Base-by-base conservation (phyloP, 2,888 invertebrate genomes). In the Alviniconcha strummeri region DNA sequence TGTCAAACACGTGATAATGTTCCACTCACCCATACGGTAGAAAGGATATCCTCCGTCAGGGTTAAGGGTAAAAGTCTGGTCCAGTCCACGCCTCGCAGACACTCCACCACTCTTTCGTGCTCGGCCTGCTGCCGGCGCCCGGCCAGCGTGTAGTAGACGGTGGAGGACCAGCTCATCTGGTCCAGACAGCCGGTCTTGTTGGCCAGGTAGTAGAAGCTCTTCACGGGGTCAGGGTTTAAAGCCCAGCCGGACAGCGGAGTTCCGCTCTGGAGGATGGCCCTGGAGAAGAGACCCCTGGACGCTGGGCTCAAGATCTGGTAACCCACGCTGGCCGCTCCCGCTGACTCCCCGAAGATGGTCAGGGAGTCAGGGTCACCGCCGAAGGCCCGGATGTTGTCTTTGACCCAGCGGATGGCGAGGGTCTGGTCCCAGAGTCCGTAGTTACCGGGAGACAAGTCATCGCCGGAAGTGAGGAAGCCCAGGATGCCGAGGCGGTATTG, bases 371-470 rank as follows among this genome's bases (percentile, higher is more conserved):
- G 71, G 83, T 83, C 83, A n/a, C 83, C 83, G 9, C 83, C 83
- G 54, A 83, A 83, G 9, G 83, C 83, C 79, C 36, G 79, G 71
- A 83, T 83, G 79, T 83, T 83, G 60, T 72, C 83, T 72, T 79
- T 79, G 52, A 83, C 83, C 83, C 83, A 83, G 17, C 54, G 7
- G 52, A 83, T 54, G 79, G 83, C 83, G 57, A 79, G 54, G 60
- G 36, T 69, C 83, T 83, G 83, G 69, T 83, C 83, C 83, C 57
- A 74, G 52, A 83, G 79, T 19, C 83, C 83, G 55, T 57, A 83
- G 83, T 83, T 83, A 7, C 82, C 82, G n/a, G 82, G 57, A 8
- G 71, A 11, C 17, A 60, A 36, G 72, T 54, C 79, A 67, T 83
- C 83, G 3, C 72, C 83, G 9, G 78, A 71, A 17, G 79, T 60